A percentile compares a stretch with the other conserved stretches of the same genome.
These are phyloP conservation scores for Oreochromis spilurus DNA, from an alignment of 2,113 vertebrate genomes.

Conservation along the genomic window DNA sequence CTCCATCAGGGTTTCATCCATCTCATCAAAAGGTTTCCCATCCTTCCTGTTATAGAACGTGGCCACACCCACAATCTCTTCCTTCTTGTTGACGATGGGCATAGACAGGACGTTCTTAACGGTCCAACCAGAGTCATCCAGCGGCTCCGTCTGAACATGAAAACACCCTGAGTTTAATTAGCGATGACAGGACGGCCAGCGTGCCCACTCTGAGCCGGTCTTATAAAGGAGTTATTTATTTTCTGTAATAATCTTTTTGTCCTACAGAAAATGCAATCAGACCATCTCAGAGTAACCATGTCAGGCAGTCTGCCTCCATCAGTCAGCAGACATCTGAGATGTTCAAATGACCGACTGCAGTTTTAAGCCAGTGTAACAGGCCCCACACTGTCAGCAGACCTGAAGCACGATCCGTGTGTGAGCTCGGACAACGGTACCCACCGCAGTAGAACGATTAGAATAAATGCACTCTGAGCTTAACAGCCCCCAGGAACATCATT, in stretches of 20 bases:
- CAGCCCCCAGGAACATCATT: background rate
- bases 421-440: background rate
- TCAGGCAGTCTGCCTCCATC: background rate
- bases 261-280: background rate
- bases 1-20: slow-evolving; percentile 95
- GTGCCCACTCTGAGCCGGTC: background rate
- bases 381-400: background rate
- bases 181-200: background rate
- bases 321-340: background rate
- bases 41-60: slow-evolving; percentile 98
- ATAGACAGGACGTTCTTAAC: slow-evolving; percentile 92
- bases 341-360: background rate
- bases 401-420: background rate
- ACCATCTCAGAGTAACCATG: background rate
- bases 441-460: background rate
- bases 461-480: background rate
- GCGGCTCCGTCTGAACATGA: slow-evolving; percentile 77
- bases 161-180: background rate
- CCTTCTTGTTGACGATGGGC: slow-evolving; percentile 97
- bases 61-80: slow-evolving; percentile 94
- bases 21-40: slow-evolving; percentile 95
- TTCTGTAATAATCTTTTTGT: background rate
- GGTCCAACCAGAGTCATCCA: slow-evolving; percentile 90
- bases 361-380: background rate
- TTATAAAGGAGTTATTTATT: background rate